These are phyloP conservation scores for Dunckerocampus dactyliophorus DNA, from an alignment of 2,113 vertebrate species.

Conservation along the genomic window DNA sequence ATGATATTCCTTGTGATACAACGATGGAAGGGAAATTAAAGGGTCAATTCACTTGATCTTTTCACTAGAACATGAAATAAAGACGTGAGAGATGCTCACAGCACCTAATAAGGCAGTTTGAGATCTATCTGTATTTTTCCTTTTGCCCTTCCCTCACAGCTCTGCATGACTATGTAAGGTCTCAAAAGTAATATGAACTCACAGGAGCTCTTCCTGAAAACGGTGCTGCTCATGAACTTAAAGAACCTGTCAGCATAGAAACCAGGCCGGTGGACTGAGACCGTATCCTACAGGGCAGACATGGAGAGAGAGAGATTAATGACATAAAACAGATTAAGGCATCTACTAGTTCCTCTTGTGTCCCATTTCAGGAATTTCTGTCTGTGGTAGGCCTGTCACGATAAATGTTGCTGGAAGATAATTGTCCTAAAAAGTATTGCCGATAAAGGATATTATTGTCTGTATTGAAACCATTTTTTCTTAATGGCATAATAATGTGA, in stretches of 20 bases:
- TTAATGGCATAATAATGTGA: no score
- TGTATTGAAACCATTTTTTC: no score
- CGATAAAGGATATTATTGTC: no score
- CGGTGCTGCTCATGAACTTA: conserved; percentile 94
- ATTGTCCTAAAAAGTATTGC: no score
- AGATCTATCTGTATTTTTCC: not conserved
- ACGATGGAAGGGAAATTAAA: not conserved
- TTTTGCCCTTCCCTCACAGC: conserved; percentile 12
- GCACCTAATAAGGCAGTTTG: not conserved
- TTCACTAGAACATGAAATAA: not conserved
- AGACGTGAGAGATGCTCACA: not conserved
- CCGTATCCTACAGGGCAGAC: conserved; percentile 82
- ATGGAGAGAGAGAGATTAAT: conserved; percentile 38
- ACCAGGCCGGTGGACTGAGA: conserved; percentile 94
- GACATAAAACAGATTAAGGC: conserved; percentile 36
- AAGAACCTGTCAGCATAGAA: conserved; percentile 97
- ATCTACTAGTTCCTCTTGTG: conserved; percentile 13
- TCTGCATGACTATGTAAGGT: conserved; percentile 55
- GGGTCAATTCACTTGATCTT: not conserved
- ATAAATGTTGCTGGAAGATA: no score
- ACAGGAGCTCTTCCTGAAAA: conserved; percentile 96
- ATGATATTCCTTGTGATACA: not conserved
- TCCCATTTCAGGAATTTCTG: conserved; percentile 21
- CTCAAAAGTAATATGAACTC: conserved; percentile 61
- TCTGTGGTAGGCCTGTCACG: no score